Conservation (phyloP, 2,797 vertebrate species). For the Nannoperca obscura region DNA sequence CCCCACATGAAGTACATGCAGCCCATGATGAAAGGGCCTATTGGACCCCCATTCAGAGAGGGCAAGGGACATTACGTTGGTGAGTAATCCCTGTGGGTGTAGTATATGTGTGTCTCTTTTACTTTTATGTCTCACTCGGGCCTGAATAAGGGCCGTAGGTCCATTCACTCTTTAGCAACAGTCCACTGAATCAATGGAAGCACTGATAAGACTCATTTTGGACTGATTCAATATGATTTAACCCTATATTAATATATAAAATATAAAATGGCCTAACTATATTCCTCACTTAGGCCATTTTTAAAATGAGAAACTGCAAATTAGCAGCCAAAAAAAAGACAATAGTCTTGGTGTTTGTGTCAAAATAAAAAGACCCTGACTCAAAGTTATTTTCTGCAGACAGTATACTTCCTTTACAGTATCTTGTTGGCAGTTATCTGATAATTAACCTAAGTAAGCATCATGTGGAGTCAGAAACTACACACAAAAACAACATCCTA, state of each 20-base stretch:
- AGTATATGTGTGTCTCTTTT: background rate
- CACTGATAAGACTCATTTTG: background rate
- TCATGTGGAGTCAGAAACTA: slow-evolving; percentile 2
- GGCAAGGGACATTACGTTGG: slow-evolving; percentile 98
- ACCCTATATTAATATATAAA: too few species aligned
- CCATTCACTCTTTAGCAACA: background rate
- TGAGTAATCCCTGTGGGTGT: slow-evolving; percentile 83
- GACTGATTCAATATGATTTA: slow-evolving; percentile 2
- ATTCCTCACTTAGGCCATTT: background rate
- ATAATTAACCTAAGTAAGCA: background rate
- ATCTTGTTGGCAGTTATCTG: background rate
- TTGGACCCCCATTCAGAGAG: slow-evolving; percentile 97
- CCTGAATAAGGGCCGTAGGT: background rate
- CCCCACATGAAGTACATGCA: slow-evolving; percentile 96
- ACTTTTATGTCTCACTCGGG: background rate
- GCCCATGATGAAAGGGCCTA: slow-evolving; percentile 98
- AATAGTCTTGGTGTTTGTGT: background rate
- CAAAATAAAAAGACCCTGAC: too few species aligned
- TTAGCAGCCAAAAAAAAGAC: background rate
- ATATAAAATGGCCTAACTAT: too few species aligned
- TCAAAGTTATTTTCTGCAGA: background rate
- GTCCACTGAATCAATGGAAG: background rate
- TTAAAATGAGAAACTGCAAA: background rate
- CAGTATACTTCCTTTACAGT: background rate
- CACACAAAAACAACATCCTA: background rate